A percentile compares a stretch with the other conserved stretches of the same genome.
Evolutionary conservation across 2,113 vertebrate species (phyloP).

Genomic region (Motacilla tschutschensis): DNA sequence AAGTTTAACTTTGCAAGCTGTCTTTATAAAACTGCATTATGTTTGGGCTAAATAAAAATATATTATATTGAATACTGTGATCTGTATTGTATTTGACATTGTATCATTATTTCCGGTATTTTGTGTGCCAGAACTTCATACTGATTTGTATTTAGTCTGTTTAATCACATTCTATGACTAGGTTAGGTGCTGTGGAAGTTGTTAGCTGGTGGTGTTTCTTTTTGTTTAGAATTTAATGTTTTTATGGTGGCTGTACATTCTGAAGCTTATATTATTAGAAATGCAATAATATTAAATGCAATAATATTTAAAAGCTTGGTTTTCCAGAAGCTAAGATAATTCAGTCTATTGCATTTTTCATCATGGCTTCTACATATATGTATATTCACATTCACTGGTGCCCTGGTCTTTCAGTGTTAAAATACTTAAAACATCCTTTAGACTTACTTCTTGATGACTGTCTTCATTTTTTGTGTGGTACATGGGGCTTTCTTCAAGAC

Average conservation of each 20-base stretch:
- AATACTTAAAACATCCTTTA: neutral
- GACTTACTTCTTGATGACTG: neutral
- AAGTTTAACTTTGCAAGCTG: neutral
- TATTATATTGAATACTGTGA: neutral
- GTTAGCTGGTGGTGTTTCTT: neutral
- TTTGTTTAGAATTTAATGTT: neutral
- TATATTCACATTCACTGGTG: neutral
- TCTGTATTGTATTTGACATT: neutral
- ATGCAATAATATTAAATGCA: neutral
- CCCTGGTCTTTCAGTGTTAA: neutral
- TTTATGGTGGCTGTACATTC: neutral
- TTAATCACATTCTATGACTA: neutral
- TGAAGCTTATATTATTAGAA: neutral
- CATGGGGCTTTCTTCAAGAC: neutral
- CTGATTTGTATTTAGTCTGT: neutral
- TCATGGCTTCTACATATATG: accelerated
- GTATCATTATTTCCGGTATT: neutral
- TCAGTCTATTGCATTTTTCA: neutral
- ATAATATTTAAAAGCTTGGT: neutral
- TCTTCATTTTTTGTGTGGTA: neutral
- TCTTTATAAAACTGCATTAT: neutral
- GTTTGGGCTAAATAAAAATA: neutral
- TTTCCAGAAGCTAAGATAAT: neutral
- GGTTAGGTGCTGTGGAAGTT: neutral
- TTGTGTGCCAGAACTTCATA: neutral